Evolutionary conservation across 2,113 vertebrate genomes (phyloP), one percentile per base, ranked within the genome.

Genomic region (Crotalus viridis): DNA sequence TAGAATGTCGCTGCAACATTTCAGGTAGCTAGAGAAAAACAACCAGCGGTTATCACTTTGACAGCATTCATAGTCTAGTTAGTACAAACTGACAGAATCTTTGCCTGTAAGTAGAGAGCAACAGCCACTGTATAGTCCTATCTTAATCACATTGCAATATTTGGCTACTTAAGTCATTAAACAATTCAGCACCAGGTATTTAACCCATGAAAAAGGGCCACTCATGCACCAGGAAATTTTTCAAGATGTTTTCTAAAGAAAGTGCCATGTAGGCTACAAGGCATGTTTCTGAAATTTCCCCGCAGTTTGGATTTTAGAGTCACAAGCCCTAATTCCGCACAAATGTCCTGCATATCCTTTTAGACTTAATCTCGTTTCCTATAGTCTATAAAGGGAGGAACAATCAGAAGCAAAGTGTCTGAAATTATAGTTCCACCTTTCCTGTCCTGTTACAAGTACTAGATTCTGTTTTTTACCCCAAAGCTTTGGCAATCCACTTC

Each of bases 1-100:
- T 5, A 24, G 91, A 51, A 5, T 52, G 1, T 0, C 91, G 51
- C 3, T 94, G 74, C 28, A 98, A 94, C 88, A 94, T 97, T 94
- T 97, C 97, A 1, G 98, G 98, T 51, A 98, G 97, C 98, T 98
- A 97, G 22, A 95, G 93, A 46, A 59, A 85, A 95, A 91, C 1
- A 33, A 89, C 7, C 22, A 57, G 39, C 64, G 24, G 7, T 46
- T 91, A 55, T 3, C 28, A 24, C 28, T n/a, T 57, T 52, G 46
- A 43, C 10, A 85, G 21, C 46, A 4, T 48, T 1, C 21, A 19
- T 26, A 51, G 21, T 12, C 26, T 7, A 51, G 10, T n/a, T 7
- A 51, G 10, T n/a, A 3, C 33, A 87, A 28, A 43, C 59, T 21
- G 54, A 81, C 3, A 28, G 43, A n/a, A 10, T 5, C 24, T 93